phyloP scores from a whole-genome alignment of 2,113 vertebrate species.

The Ia io region DNA sequence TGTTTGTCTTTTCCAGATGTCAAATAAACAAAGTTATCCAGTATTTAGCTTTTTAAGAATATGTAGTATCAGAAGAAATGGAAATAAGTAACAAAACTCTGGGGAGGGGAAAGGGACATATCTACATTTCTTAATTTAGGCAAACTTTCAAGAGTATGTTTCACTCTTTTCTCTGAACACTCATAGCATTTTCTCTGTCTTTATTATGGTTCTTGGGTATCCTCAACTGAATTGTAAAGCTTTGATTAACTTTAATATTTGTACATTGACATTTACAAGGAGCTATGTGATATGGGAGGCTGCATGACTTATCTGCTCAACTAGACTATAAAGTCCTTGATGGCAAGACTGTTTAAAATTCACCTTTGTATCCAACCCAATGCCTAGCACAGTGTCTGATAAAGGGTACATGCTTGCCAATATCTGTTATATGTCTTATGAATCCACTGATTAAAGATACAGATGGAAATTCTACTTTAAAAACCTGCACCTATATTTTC shows the following conservation, averaged over 20 bases:
- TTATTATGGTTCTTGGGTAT: neutral
- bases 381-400: rapidly evolving
- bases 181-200: neutral
- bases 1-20: neutral
- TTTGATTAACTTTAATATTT: neutral
- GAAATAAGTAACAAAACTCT: neutral
- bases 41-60: neutral
- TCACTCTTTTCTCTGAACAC: neutral
- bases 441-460: neutral
- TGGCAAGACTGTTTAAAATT: neutral
- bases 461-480: neutral
- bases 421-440: neutral
- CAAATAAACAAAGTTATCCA: neutral
- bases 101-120: neutral
- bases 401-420: neutral
- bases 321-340: neutral
- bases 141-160: neutral
- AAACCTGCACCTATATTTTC: neutral
- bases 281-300: neutral
- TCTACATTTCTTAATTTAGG: neutral
- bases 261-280: neutral
- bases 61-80: neutral
- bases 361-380: neutral
- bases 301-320: neutral
- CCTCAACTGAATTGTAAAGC: neutral